Base-by-base conservation (phyloP, 1,140 invertebrate species). In the Holcopasites calliopsidis region DNA sequence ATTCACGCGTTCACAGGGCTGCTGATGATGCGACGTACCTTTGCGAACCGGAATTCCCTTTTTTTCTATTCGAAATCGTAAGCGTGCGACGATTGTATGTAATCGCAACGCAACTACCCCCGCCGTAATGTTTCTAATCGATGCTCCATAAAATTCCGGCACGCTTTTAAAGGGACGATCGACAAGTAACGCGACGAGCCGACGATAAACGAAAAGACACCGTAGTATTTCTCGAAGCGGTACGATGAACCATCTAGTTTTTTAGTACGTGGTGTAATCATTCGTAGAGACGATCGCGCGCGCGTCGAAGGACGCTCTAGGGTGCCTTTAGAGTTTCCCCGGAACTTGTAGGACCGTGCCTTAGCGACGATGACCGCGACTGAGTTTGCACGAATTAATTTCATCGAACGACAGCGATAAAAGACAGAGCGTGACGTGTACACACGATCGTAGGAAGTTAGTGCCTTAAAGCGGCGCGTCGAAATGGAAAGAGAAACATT, bases 311-410 rank as follows among this genome's bases (percentile, higher is more conserved):
- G 75, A 80, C 44, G 62, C 70, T 78, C 77, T 87, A 84, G 84
- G 85, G 88, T 91, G 89, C 89, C 89, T 91, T 91, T 86, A 88
- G 87, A 72, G 79, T 86, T 82, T 81, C 84, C 83, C 85, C 77
- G 78, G 49, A 52, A 83, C 66, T 74, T 82, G 82, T 89, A 86
- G 84, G 74, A 85, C 42, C 87, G 88, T 89, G 89, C 89, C 88
- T 90, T 90, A 90, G 85, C 77, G 61, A 73, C 68, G 13, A 60
- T 49, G 42, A 76, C 52, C 40, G 50, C 38, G 50, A 72, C 40
- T 58, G 44, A 47, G 4, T 49, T 76, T 28, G 28, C 23, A 33
- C 44, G 21, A 26, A 61, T 64, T 52, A 57, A 28, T 57, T 26
- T 65, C 28, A 74, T 49, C 1, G 18, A 68, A 52, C 23, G n/a